phyloP scores from a whole-genome alignment of 2,888 invertebrate species.

The Monochamus alternatus region DNA sequence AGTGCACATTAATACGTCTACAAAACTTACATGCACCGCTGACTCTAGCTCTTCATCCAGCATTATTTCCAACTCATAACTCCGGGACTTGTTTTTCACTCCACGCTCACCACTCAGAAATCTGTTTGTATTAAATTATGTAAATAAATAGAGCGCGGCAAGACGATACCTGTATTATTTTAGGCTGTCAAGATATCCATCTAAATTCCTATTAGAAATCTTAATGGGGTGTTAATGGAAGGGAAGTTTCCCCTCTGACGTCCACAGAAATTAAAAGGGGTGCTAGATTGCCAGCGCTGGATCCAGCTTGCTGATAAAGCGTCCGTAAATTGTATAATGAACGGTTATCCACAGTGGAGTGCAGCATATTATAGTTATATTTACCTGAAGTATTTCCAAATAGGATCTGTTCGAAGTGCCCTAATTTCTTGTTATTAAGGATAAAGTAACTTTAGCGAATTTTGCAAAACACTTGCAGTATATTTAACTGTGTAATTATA shows the following conservation, averaged over 20 bases:
- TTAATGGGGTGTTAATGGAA: conserved; percentile 34
- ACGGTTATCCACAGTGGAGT: neutral
- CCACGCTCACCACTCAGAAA: neutral
- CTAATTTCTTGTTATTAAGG: too few relatives aligned
- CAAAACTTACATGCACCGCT: neutral
- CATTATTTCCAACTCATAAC: conserved; percentile 18
- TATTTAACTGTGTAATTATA: too few relatives aligned
- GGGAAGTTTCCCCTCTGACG: conserved; percentile 19
- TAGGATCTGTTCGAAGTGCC: too few relatives aligned
- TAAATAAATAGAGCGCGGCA: conserved; percentile 7
- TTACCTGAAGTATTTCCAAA: too few relatives aligned
- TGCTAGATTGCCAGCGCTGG: neutral
- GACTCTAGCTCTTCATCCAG: neutral
- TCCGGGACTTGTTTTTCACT: neutral
- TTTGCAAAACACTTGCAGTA: too few relatives aligned
- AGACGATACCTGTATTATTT: conserved; percentile 9
- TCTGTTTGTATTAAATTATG: conserved; percentile 24
- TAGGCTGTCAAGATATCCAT: conserved; percentile 12
- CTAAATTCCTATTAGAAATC: conserved; percentile 20
- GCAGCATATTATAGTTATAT: too few relatives aligned
- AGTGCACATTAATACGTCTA: neutral
- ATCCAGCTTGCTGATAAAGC: neutral
- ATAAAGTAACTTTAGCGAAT: too few relatives aligned
- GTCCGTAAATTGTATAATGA: neutral
- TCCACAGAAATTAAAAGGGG: conserved; percentile 29